Base-by-base conservation (phyloP, 1,140 invertebrate genomes). In the Lordiphosa collinella region DNA sequence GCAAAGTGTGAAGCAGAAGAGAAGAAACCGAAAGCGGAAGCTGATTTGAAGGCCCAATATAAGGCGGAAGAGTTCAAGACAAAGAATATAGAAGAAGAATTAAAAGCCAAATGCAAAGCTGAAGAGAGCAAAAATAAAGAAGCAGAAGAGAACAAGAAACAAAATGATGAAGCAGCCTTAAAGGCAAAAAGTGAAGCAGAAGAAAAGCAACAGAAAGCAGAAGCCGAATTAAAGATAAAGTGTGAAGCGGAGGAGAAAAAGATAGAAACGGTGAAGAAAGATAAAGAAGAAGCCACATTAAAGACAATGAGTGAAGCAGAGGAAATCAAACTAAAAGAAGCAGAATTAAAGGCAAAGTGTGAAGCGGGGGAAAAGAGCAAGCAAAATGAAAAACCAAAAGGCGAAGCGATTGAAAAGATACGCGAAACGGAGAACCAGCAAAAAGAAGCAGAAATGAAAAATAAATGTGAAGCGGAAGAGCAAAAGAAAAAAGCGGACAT, bases 231-330 rank as follows among this genome's bases (percentile, higher is more conserved):
- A 37, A 46, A 37, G 13, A 6, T 1, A 36, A 38, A 13, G 9
- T 25, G 37, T n/a, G 13, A 55, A 18, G 10, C 10, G 12, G 22
- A 44, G 4, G 38, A 34, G 2, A 41, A 53, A 16, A 11, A 53
- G 13, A 43, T 2, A 18, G 2, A 18, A 18, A 35, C 31, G 22
- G 25, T 18, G 10, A 32, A 36, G 16, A 14, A 32, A 38, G 18
- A 13, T 13, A 29, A 36, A 31, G 6, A 29, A 12, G 43, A 43
- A 29, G 18, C 18, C 1, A 4, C 48, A 9, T 16, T 22, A 7
- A 34, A 22, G 0, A 4, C 4, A 4, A 22, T 4, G 4, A 1
- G 18, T 4, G 35, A 38, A 31, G 18, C 1, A 4, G 31, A 49
- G 6, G 35, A 25, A 8, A 40, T 31, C 13, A 43, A 11, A 29